Base-by-base conservation (phyloP, 1,140 invertebrate species). In the Drosophila truncata region DNA sequence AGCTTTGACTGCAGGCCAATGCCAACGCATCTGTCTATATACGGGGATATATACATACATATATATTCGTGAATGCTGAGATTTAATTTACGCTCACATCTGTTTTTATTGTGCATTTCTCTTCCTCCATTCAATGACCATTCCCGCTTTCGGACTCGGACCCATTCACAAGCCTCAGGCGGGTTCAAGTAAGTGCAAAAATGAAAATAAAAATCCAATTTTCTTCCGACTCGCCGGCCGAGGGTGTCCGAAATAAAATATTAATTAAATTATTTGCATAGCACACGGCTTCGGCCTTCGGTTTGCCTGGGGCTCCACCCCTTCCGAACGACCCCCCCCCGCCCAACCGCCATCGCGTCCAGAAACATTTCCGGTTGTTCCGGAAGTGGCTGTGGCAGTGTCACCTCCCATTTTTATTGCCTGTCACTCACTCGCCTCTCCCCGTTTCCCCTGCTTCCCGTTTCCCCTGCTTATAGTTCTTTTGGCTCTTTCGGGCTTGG, bases 261-360 rank as follows among this genome's bases (percentile, higher is more conserved):
- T 84, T 87, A 86, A 87, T 87, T 87, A 77, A 87, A 87, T 88
- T 80, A 87, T 87, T 87, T 88, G 57, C 82, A 86, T 82, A 69
- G 60, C 78, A 47, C 46, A 49, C 58, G 67, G 37, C 31, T 65
- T 14, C n/a, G 50, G 71, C 60, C 63, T 54, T 67, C 47, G 31
- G 18, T 16, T n/a, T 8, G 20, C 13, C 25, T 20, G 25, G 14
- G 52, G 52, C 33, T n/a, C 35, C 52, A 27, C 49, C 52, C 52
- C 31, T 35, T 54, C 50, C 31, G 25, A 18, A 10, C n/a, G n/a
- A 3, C 4, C 25, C 46, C 31, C 31, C 16, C 31, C 18, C 31
- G 13, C 31, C 18, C 25, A 7, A n/a, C 49, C 52, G 5, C 41
- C 18, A 13, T 1, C 23, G 35, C 35, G 66, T 35, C 67, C 69